phyloP scores from a whole-genome alignment of 2,888 invertebrate genomes.

The Phasia obesa region DNA sequence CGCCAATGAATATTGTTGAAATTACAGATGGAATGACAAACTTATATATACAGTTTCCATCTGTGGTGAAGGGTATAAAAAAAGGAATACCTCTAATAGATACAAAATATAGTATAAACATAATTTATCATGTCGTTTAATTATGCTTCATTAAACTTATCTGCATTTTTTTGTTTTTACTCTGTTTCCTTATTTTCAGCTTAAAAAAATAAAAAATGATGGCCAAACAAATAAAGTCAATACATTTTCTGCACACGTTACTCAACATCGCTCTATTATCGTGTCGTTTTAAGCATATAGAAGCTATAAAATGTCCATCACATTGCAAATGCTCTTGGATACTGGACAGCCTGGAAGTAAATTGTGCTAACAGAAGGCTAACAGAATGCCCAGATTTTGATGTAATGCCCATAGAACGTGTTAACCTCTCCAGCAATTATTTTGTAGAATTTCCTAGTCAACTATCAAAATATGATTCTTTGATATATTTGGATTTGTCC shows the following conservation, averaged over 20 bases:
- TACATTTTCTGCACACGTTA: background rate
- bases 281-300: background rate
- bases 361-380: constrained; percentile 77
- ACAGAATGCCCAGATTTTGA: constrained; percentile 76
- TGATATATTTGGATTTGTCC: constrained; percentile 84
- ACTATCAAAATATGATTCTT: constrained; percentile 83
- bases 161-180: too few species aligned
- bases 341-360: constrained; percentile 78
- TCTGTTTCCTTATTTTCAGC: constrained; percentile 25
- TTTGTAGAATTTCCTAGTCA: constrained; percentile 84
- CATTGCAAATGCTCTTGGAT: constrained; percentile 79
- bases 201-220: background rate
- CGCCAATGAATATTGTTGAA: too few species aligned
- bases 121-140: too few species aligned
- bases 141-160: too few species aligned
- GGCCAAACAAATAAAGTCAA: background rate
- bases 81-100: too few species aligned
- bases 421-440: constrained; percentile 86
- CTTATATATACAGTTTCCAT: too few species aligned
- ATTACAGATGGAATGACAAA: too few species aligned
- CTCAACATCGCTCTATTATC: background rate
- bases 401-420: constrained; percentile 83
- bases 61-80: too few species aligned
- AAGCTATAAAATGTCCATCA: constrained; percentile 76
- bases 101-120: too few species aligned